phyloP scores from a whole-genome alignment of 1,140 invertebrate genomes.

The Chironomus striatipennis region DNA sequence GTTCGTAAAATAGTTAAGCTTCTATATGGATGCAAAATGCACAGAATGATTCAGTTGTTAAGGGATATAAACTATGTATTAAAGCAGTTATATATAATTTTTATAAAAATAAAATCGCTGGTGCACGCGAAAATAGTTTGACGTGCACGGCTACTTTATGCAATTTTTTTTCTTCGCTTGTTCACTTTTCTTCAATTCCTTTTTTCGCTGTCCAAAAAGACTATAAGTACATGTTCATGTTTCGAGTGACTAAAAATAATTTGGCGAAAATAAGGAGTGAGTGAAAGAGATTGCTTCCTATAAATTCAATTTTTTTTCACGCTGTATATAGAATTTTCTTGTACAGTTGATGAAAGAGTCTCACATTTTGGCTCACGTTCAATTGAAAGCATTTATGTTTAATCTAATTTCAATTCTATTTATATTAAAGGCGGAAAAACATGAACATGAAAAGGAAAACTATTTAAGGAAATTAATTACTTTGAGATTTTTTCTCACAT shows the following conservation, averaged over 20 bases:
- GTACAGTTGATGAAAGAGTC: not conserved
- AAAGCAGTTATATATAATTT: too few relatives aligned
- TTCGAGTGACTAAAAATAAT: not conserved
- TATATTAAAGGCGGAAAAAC: not conserved
- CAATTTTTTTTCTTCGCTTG: not conserved
- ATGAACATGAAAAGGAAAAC: not conserved
- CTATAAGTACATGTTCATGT: too few relatives aligned
- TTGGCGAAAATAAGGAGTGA: not conserved
- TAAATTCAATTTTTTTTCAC: not conserved
- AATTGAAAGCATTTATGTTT: slow-evolving; percentile 14
- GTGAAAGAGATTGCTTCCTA: not conserved
- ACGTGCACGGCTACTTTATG: not conserved
- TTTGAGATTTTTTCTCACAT: not conserved
- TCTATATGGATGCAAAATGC: not conserved
- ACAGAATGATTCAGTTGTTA: not conserved
- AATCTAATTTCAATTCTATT: slow-evolving; percentile 4
- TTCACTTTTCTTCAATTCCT: not conserved
- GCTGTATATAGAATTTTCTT: not conserved
- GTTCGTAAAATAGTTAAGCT: not conserved
- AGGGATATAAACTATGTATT: slow-evolving; percentile 10
- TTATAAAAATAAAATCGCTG: not conserved
- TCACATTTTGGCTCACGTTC: not conserved
- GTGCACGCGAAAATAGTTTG: slow-evolving; percentile 11
- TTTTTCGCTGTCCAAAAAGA: not conserved
- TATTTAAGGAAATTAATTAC: slow-evolving; percentile 6